Evolutionary conservation across 2,113 vertebrate genomes (phyloP).

Genomic region (Aptenodytes patagonicus): DNA sequence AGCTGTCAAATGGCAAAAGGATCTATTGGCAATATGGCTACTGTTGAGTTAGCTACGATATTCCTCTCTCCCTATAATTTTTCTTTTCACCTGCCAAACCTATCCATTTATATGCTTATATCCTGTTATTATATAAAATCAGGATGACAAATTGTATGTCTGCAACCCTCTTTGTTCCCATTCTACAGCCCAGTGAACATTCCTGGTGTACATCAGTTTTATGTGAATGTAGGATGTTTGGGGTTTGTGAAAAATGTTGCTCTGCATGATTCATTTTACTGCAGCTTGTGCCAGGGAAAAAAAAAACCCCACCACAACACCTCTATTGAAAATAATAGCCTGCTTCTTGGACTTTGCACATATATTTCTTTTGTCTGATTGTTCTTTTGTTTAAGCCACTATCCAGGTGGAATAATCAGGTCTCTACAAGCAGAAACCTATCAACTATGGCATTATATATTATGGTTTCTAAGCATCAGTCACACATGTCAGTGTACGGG

Average conservation of each 20-base stretch:
- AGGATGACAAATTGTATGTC: constrained; percentile 62
- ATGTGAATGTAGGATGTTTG: constrained; percentile 60
- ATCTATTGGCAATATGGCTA: constrained; percentile 56
- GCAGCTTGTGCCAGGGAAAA: constrained; percentile 34
- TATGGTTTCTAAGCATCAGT: neutral
- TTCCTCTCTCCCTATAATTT: constrained; percentile 59
- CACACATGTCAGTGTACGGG: rapidly evolving
- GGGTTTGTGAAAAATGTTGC: constrained; percentile 65
- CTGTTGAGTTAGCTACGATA: constrained; percentile 51
- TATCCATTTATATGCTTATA: constrained; percentile 68
- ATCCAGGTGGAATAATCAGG: constrained; percentile 60
- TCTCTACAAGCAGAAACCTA: constrained; percentile 16
- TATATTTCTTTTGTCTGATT: constrained; percentile 44
- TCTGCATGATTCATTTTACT: constrained; percentile 63
- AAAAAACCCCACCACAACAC: neutral
- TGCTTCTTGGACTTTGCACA: constrained; percentile 44
- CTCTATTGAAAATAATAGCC: constrained; percentile 62
- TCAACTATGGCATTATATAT: neutral
- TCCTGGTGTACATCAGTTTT: constrained; percentile 67
- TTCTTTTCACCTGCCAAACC: constrained; percentile 68
- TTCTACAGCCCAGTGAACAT: constrained; percentile 53
- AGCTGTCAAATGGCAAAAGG: constrained; percentile 60
- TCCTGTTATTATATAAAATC: constrained; percentile 65
- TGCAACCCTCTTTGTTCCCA: constrained; percentile 65
- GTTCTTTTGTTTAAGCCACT: constrained; percentile 57